Evolutionary conservation across 23 tunicate species (phyloP).

Genomic region (Trididemnum nubilum): DNA sequence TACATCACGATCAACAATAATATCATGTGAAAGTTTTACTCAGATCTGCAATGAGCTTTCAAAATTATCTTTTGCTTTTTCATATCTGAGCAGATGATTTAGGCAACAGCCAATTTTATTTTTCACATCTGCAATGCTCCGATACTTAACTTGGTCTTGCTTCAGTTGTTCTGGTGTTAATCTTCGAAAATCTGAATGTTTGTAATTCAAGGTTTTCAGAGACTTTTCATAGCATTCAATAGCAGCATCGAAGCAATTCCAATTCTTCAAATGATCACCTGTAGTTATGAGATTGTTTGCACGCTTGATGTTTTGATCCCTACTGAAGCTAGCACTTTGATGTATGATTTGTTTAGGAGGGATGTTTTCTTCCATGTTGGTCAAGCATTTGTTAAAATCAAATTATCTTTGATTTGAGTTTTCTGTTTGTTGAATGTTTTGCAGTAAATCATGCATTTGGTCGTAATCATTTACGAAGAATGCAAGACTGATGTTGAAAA

Average conservation of each 20-base stretch:
- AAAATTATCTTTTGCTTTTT: neutral
- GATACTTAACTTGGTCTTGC: neutral
- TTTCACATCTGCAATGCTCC: neutral
- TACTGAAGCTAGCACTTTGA: too few species aligned
- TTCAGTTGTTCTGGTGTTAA: too few species aligned
- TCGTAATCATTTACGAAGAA: neutral
- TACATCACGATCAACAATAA: neutral
- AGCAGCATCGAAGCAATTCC: neutral
- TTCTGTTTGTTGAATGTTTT: too few species aligned
- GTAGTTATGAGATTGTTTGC: too few species aligned
- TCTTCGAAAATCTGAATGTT: too few species aligned
- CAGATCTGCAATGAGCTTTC: neutral
- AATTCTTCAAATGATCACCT: neutral
- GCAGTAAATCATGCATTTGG: neutral
- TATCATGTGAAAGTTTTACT: neutral
- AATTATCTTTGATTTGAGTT: too few species aligned
- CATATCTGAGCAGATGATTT: neutral
- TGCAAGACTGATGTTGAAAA: neutral
- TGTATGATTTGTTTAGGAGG: neutral
- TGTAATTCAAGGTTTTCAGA: too few species aligned
- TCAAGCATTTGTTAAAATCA: neutral
- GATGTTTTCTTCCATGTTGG: neutral
- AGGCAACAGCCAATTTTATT: neutral
- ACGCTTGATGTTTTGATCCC: too few species aligned
- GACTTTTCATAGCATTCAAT: neutral